Evolutionary conservation across 2,113 vertebrate genomes (phyloP), one percentile per base, ranked within the genome.

Genomic region (Heterotilapia buettikoferi): DNA sequence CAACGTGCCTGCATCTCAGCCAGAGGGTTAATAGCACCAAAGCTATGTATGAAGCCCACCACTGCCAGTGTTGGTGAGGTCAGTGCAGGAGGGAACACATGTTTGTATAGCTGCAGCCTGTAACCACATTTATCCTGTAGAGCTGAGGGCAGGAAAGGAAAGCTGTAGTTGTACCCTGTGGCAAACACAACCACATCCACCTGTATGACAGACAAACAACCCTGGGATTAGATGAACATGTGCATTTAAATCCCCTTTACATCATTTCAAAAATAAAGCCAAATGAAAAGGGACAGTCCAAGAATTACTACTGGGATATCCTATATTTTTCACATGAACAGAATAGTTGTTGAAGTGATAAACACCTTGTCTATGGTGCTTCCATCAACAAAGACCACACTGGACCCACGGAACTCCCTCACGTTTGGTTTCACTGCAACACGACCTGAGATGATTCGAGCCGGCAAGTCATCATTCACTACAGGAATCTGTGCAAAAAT

Each of bases 1-100:
- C 97, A 99, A 84, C 97, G 97, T 9, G 95, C 96, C 87, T 99
- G 98, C 85, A 99, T 93, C 93, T 99, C 98, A 0, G 97, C 90
- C 88, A 97, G 29, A 12, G 98, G 96, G 95, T 97, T 98, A 76
- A 98, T 93, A 10, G 97, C 83, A 5, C 98, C 98, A 1, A 96
- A 14, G 1, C 95, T 93, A 29, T 97, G 96, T 81, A 99, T 9
- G 26, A 98, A 89, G 59, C 98, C 98, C 0, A 98, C 96, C 82
- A 98, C 93, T 2, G 97, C 98, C 92, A 98, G 92, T 0, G 98
- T 98, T 0, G 98, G 97, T 29, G 90, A 96, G 92, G 97, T 95
- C 66, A 98, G 91, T 1, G 92, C 80, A 3, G 96, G 95, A 1
- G 96, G 97, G 14, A 98, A 98, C 40, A 98, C 8, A 1, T 83